Conservation (phyloP, 2,797 vertebrate species). For the Champsocephalus gunnari region DNA sequence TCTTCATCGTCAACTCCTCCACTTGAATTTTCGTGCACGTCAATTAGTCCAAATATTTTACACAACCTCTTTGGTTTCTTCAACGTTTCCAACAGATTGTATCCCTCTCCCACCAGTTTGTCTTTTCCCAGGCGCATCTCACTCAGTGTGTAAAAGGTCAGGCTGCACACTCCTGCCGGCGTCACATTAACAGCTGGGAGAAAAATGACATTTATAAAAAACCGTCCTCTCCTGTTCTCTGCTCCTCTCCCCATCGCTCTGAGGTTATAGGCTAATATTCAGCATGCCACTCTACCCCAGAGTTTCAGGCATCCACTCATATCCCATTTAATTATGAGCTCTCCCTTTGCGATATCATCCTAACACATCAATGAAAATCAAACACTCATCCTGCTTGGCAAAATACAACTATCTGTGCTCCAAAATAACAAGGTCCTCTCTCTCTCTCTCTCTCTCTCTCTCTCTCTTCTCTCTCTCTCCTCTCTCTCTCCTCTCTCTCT, state of each 20-base stretch:
- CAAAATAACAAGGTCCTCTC: constrained; percentile 54
- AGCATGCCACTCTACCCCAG: constrained; percentile 53
- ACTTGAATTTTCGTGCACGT: constrained; percentile 45
- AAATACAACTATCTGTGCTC: constrained; percentile 41
- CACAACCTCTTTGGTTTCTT: constrained; percentile 26
- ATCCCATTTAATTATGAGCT: constrained; percentile 65
- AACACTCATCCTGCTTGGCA: constrained; percentile 10
- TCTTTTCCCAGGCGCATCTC: constrained; percentile 53
- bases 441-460: constrained; percentile 18
- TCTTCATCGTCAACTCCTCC: constrained; percentile 5
- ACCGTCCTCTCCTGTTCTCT: constrained; percentile 49
- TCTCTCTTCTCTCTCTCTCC: not conserved
- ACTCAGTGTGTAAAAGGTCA: constrained; percentile 70
- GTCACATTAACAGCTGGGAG: constrained; percentile 57
- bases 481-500: constrained; percentile 36
- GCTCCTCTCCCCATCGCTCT: constrained; percentile 39
- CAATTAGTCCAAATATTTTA: constrained; percentile 46
- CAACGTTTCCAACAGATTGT: constrained; percentile 40
- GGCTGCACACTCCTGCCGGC: constrained; percentile 55
- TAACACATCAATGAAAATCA: constrained; percentile 42
- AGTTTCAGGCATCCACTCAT: constrained; percentile 44
- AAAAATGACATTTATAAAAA: constrained; percentile 76
- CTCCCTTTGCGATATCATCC: constrained; percentile 26
- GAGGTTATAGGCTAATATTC: constrained; percentile 57
- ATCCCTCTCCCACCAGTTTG: constrained; percentile 44